Base-by-base conservation (phyloP, 2,888 invertebrate species). In the Autographa gamma region DNA sequence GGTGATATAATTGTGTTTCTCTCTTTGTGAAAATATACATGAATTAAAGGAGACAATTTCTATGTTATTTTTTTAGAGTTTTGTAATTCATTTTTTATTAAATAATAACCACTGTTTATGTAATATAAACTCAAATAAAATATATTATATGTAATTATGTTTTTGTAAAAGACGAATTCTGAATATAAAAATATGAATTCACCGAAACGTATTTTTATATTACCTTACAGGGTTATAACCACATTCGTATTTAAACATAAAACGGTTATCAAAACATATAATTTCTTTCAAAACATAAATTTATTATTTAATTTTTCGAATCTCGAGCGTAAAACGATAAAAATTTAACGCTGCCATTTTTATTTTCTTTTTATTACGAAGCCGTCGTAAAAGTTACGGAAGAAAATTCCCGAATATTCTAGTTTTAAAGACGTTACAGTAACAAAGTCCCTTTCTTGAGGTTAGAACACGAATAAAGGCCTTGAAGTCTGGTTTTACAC, bases 241-340 rank as follows among this genome's bases (percentile, higher is more conserved):
- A 16, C 16, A 25, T 48, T 18, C 66, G 13, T 18, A 56, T 56
- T 32, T 54, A 61, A 31, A 3, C 31, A 61, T 61, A 58, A 65
- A 68, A 66, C 58, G 34, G 18, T 72, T 74, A 73, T 74, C 68
- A 59, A 61, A 71, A 63, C 56, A 73, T 67, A 70, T 64, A 72
- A 75, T 62, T 54, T 62, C 32, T 72, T 64, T 48, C 59, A 63
- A 78, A 70, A 74, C 72, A 73, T 78, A 80, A 82, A 84, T 54
- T 75, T 84, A 80, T 82, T 77, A 80, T 84, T 80, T 77, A 75
- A 82, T 84, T 82, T 82, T 75, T 66, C 54, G 74, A 79, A 74
- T 80, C 76, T 63, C 73, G 63, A 71, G 62, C 69, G 65, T 52
- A 63, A 43, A 62, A 67, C 60, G 31, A 77, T 85, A 84, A 84